Conservation (phyloP, 2,888 invertebrate species). For the Nephrotoma flavescens region DNA sequence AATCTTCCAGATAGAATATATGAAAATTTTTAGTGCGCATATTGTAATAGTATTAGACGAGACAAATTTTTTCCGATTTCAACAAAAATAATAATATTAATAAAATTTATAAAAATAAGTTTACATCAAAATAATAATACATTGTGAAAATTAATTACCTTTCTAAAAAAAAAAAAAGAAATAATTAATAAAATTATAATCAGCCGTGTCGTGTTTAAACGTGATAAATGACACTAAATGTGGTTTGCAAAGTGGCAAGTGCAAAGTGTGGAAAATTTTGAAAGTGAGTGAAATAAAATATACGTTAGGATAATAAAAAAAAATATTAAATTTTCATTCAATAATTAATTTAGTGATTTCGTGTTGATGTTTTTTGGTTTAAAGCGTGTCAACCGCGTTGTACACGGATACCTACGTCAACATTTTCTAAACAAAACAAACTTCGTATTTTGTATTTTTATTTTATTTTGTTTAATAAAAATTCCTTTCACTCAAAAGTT, state of each 20-base stretch:
- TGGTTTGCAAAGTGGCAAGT: background rate
- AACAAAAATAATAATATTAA: background rate
- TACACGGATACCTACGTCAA: background rate
- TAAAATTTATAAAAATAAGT: background rate
- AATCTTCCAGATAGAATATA: constrained; percentile 6
- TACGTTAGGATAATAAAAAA: background rate
- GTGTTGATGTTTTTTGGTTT: background rate
- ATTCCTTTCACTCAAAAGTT: background rate
- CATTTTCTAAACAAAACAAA: background rate
- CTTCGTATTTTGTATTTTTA: background rate
- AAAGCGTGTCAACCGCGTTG: background rate
- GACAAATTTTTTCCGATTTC: background rate
- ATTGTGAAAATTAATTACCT: background rate
- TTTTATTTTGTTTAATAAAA: background rate
- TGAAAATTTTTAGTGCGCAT: constrained; percentile 7
- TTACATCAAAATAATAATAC: background rate
- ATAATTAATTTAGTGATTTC: background rate
- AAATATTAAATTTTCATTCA: background rate
- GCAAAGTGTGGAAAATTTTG: background rate
- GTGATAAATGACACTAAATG: background rate
- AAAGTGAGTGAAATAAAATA: background rate
- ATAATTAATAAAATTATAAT: background rate
- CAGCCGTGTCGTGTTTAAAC: background rate
- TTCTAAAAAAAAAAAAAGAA: background rate
- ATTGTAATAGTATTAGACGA: constrained; percentile 3